phyloP scores from a whole-genome alignment of 1,140 invertebrate species.

The Drosophila saltans region DNA sequence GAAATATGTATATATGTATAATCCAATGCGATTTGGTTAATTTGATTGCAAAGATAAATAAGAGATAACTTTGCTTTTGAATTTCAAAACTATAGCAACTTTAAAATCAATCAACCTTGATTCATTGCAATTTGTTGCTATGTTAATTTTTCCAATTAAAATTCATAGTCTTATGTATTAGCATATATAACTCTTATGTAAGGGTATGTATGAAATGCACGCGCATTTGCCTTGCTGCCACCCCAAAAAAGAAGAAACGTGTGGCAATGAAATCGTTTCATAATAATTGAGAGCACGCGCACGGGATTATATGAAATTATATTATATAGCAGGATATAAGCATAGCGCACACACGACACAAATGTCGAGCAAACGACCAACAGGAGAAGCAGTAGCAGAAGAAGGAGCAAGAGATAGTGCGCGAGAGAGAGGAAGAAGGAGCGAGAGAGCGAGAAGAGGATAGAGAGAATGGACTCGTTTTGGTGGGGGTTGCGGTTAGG shows the following conservation, averaged over 20 bases:
- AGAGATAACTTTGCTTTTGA: too few relatives aligned
- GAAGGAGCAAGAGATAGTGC: not conserved
- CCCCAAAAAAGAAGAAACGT: not conserved
- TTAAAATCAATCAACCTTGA: too few relatives aligned
- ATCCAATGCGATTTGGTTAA: too few relatives aligned
- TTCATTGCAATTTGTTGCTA: too few relatives aligned
- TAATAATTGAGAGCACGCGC: constrained; percentile 75
- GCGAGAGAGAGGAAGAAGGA: not conserved
- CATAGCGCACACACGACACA: constrained; percentile 15
- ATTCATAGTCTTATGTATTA: not conserved
- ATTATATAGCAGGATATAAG: constrained; percentile 49
- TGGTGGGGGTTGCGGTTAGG: constrained; percentile 20
- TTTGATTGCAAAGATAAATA: too few relatives aligned
- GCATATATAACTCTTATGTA: too few relatives aligned
- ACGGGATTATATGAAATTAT: constrained; percentile 70
- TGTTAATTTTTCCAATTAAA: too few relatives aligned
- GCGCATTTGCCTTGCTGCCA: not conserved
- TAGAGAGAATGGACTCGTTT: not conserved
- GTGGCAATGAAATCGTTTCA: constrained; percentile 49
- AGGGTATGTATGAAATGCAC: not conserved
- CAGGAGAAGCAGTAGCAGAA: not conserved
- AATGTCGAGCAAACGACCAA: not conserved
- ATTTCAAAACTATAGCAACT: too few relatives aligned
- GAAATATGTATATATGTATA: too few relatives aligned
- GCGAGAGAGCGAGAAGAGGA: not conserved